Evolutionary conservation across 1,140 invertebrate species (phyloP), one percentile per base, ranked within the genome.

Genomic region (Drosophila yakuba): DNA sequence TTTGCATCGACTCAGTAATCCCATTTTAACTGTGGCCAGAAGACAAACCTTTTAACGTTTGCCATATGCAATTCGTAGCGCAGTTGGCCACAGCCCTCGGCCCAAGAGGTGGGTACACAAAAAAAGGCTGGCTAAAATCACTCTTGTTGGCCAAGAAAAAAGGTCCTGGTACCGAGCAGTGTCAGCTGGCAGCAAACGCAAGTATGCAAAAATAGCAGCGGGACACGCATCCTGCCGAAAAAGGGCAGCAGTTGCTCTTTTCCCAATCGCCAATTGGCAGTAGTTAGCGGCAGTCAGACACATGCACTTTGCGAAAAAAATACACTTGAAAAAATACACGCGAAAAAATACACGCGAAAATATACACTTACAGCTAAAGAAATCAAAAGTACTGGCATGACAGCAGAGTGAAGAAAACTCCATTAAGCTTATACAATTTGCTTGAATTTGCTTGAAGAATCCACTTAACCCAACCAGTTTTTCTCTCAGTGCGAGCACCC

Each of bases 191-290:
- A 60, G 67, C 67, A 60, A 82, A 50, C 44, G 79, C 69, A 62
- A 48, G 66, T 39, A 48, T 59, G 57, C 47, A 72, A 79, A 75
- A 84, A 80, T 63, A 48, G 45, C 44, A 45, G 20, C 41, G 57
- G 52, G 17, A 67, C 61, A 68, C 62, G 61, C 77, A 61, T 68
- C 39, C 57, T 41, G 36, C 45, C 43, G 38, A 67, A 80, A 80
- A 75, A 80, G 15, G 32, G 67, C 67, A 80, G 71, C 62, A 55
- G 66, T 74, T 80, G 82, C 58, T 55, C 81, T 73, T 74, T 80
- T 85, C 36, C 55, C 55, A 48, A 60, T 66, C 60, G 57, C 64
- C 82, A 86, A 85, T 78, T 78, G 74, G 54, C 78, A 81, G 68
- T 61, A 84, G 77, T 64, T 74, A 71, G 62, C 62, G 45, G 57